Evolutionary conservation across 2,797 vertebrate species (phyloP), one percentile per base, ranked within the genome.

Genomic region (Anolis apletophallus): DNA sequence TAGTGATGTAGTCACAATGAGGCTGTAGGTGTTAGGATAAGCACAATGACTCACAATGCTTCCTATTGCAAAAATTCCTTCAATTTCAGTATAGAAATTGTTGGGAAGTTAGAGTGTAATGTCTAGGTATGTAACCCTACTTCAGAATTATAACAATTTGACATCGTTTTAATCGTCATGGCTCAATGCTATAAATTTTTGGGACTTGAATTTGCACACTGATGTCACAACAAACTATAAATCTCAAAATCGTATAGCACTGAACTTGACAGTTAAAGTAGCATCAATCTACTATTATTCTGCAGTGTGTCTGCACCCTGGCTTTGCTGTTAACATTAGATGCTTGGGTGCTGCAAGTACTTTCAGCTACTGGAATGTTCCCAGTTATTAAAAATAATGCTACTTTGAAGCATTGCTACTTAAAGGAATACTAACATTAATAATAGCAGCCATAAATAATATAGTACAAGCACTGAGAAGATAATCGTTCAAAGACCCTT

Each of bases 341-440:
- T 64, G 40, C 26, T 54, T 40, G 26, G 10, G 84, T 29, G 19
- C 46, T 79, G 68, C 14, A 78, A 50, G 64, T 77, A 13, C 21
- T 69, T 87, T 87, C 36, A 72, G 79, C 26, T 75, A 75, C 52
- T 82, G 72, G 26, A 64, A 79, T 64, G 26, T 54, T 64, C 16
- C 64, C 40, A 46, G 16, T 83, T 79, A 71, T 78, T 54, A 79
- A 83, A 34, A 83, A n/a, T n/a, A 78, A 64, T 73, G 36, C 55
- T 83, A 21, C 40, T 68, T 68, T 14, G 29, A n/a, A 68, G 29
- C 26, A 68, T n/a, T n/a, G n/a, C 3, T 13, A 46, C 52, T 54
- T 68, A 71, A 50, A 23, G 13, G 36, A 74, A 80, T 5, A 81
- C 36, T 73, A 57, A 55, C 46, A 82, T 57, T 46, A 76, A 57